A percentile compares a stretch with the other conserved stretches of the same genome.
phyloP scores from a whole-genome alignment of 2,113 vertebrate species.

The Loxodonta africana region DNA sequence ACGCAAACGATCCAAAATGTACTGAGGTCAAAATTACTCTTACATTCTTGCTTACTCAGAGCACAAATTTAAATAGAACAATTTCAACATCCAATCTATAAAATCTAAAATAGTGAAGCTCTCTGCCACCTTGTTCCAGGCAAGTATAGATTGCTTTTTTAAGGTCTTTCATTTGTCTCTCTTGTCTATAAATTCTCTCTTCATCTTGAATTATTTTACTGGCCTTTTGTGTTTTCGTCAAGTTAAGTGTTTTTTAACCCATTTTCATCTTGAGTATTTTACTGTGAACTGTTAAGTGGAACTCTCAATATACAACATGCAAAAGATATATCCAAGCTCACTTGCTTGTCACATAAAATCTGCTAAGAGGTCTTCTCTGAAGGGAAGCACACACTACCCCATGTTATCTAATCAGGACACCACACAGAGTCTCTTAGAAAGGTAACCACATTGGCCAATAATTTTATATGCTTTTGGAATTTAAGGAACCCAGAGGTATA shows the following conservation, averaged over 20 bases:
- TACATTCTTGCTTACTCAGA: not conserved
- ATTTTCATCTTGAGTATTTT: not conserved
- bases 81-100: not conserved
- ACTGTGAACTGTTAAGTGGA: not conserved
- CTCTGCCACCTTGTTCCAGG: not conserved
- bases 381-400: not conserved
- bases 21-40: not conserved
- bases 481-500: not conserved
- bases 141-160: not conserved
- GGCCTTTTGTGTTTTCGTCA: not conserved
- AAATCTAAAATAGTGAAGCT: too few relatives aligned
- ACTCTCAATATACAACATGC: not conserved
- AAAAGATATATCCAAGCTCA: not conserved
- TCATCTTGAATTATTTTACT: not conserved
- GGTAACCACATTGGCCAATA: not conserved
- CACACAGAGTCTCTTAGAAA: conserved; percentile 13
- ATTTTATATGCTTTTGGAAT: not conserved
- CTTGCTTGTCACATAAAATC: not conserved
- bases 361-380: not conserved
- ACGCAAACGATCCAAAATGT: not conserved
- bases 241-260: not conserved
- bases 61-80: not conserved
- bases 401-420: not conserved
- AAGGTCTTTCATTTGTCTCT: not conserved
- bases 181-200: not conserved